Percentiles rank a stretch among this genome's conserved stretches.
phyloP scores from a whole-genome alignment of 2,888 invertebrate species.

The Nebria brevicollis region DNA sequence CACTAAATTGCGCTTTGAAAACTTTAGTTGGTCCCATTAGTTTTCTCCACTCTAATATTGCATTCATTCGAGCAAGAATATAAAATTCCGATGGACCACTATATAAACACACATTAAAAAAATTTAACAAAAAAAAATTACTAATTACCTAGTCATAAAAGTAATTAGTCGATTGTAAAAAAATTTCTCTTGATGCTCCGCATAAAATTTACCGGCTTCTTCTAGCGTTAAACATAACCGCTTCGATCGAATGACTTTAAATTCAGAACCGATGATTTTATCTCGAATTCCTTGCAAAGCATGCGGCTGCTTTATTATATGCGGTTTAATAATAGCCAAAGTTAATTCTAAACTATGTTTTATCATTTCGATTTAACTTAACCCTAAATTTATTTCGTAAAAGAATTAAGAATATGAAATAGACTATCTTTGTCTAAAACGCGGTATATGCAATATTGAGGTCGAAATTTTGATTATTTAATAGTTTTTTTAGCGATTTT shows the following conservation, averaged over 20 bases:
- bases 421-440: background rate
- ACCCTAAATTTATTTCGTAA: background rate
- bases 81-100: constrained; percentile 88
- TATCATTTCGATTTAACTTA: constrained; percentile 20
- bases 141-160: constrained; percentile 79
- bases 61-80: constrained; percentile 79
- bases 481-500: background rate
- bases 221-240: constrained; percentile 69
- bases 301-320: constrained; percentile 80
- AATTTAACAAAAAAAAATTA: constrained; percentile 13
- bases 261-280: constrained; percentile 73
- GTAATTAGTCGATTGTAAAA: constrained; percentile 84
- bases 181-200: constrained; percentile 83
- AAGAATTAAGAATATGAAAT: background rate
- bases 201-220: constrained; percentile 80
- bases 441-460: background rate
- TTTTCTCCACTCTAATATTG: constrained; percentile 81
- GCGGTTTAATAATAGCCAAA: constrained; percentile 88
- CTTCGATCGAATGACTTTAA: constrained; percentile 78
- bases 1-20: constrained; percentile 79
- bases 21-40: constrained; percentile 93
- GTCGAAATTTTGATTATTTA: background rate
- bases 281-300: constrained; percentile 75
- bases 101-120: constrained; percentile 55
- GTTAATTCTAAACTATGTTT: constrained; percentile 73